These are phyloP conservation scores for Rhabdornis inornatus DNA, from an alignment of 2,113 vertebrate genomes.

Conservation along the genomic window DNA sequence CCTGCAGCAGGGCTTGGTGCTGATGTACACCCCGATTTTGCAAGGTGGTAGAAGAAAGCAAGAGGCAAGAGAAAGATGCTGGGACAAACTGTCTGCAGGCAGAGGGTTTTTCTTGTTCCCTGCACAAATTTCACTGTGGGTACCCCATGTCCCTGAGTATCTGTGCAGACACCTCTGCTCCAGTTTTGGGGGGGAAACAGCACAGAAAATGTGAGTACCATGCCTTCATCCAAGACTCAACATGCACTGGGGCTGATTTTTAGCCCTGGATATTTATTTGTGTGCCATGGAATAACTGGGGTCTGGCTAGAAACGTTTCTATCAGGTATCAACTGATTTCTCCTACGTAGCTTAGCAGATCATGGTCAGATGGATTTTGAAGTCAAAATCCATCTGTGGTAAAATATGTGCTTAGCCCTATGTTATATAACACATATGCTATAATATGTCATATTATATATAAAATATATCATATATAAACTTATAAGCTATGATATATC, in stretches of 20 bases:
- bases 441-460: background rate
- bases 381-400: slow-evolving; percentile 4
- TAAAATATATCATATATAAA: background rate
- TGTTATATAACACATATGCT: background rate
- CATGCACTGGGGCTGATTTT: background rate
- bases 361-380: background rate
- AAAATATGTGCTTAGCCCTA: background rate
- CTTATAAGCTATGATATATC: background rate
- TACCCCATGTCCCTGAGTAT: background rate
- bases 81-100: background rate
- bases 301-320: background rate
- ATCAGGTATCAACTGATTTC: background rate
- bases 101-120: background rate
- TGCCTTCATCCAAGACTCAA: background rate
- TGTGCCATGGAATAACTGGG: background rate
- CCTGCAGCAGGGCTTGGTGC: background rate
- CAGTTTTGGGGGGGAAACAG: background rate
- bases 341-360: background rate
- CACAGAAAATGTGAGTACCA: background rate
- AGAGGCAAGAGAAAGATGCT: background rate
- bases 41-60: background rate
- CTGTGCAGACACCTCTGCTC: background rate
- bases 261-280: background rate
- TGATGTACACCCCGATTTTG: fast-evolving
- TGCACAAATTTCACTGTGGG: background rate